Percentiles rank a stretch among this genome's conserved stretches.
Evolutionary conservation across 1,140 invertebrate genomes (phyloP).

Genomic region (Ephestia elutella): DNA sequence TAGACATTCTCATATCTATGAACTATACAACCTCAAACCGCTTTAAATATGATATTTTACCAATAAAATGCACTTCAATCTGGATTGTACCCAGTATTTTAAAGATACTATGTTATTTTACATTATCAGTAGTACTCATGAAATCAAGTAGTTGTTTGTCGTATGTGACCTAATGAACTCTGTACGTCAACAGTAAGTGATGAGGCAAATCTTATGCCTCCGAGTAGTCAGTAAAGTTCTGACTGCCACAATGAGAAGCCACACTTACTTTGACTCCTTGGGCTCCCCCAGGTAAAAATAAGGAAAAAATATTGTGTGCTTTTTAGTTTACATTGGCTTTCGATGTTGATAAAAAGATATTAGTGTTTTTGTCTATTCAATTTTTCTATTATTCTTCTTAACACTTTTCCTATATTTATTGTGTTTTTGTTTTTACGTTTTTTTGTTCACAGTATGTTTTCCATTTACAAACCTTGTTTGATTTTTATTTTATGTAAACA

Average conservation of each 20-base stretch:
- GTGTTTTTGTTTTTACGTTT: too few species aligned
- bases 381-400: background rate
- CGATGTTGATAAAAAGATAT: background rate
- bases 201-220: constrained; percentile 63
- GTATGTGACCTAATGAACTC: constrained; percentile 56
- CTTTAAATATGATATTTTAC: constrained; percentile 23
- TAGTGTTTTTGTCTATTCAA: background rate
- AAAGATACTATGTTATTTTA: background rate
- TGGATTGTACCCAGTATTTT: background rate
- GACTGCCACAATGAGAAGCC: constrained; percentile 68
- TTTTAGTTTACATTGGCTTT: background rate
- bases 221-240: constrained; percentile 59
- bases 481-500: too few species aligned
- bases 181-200: constrained; percentile 68
- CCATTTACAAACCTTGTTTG: background rate
- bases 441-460: constrained; percentile 15
- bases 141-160: constrained; percentile 19
- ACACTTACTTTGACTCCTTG: constrained; percentile 63
- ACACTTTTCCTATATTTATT: constrained; percentile 1
- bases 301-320: constrained; percentile 4
- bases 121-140: constrained; percentile 5
- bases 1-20: constrained; percentile 23
- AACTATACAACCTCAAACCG: constrained; percentile 26
- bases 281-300: constrained; percentile 63
- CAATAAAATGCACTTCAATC: constrained; percentile 20